Conservation (phyloP, 2,888 invertebrate species). For the Tetanocera ferruginea region DNA sequence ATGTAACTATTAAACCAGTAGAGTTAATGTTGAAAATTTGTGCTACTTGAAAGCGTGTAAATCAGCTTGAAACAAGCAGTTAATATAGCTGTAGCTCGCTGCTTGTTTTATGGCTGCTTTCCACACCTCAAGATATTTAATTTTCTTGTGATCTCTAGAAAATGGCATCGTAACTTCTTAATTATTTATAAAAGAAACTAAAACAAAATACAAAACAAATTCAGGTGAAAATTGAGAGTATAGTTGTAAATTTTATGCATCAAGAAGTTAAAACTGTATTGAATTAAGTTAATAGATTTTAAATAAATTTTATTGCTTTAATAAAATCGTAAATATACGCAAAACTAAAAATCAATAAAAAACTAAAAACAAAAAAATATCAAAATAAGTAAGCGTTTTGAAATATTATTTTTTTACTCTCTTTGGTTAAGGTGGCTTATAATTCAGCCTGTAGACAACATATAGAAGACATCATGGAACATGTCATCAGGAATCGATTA, state of each 20-base stretch:
- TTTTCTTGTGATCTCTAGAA: conserved; percentile 31
- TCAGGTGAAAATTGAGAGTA: conserved; percentile 26
- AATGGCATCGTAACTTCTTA: conserved; percentile 9
- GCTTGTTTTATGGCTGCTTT: background rate
- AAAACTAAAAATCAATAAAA: conserved; percentile 18
- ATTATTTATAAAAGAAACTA: background rate
- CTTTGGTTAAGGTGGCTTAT: background rate
- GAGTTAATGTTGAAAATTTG: conserved; percentile 11
- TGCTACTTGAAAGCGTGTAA: background rate
- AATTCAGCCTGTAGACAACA: no score
- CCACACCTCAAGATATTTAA: background rate
- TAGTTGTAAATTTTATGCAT: conserved; percentile 19
- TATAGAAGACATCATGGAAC: no score
- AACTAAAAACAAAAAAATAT: conserved; percentile 7
- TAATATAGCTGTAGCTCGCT: background rate
- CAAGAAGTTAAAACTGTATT: conserved; percentile 21
- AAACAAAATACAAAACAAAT: conserved; percentile 15
- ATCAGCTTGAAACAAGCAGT: background rate
- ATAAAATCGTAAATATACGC: conserved; percentile 18
- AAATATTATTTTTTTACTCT: background rate
- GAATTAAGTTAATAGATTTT: conserved; percentile 19
- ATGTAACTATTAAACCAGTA: conserved; percentile 6
- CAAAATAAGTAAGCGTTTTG: background rate
- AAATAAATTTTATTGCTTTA: conserved; percentile 30
- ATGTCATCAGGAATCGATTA: background rate